These are phyloP conservation scores for Dasyprocta punctata DNA, from an alignment of 2,113 vertebrate species.

Conservation along the genomic window DNA sequence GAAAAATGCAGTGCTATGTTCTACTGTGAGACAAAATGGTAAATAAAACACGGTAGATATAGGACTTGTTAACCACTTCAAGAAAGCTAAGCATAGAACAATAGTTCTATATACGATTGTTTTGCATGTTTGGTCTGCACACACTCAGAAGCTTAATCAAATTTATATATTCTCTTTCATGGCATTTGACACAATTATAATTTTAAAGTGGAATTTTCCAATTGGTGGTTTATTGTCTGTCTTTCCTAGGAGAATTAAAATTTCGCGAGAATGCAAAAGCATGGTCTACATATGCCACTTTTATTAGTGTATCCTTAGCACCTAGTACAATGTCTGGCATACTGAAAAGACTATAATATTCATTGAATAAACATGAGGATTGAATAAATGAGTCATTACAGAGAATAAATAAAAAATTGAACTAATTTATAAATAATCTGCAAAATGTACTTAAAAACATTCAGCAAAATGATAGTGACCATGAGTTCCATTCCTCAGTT, in stretches of 20 bases:
- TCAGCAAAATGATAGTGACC: not conserved
- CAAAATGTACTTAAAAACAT: conserved; percentile 1
- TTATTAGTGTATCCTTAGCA: not conserved
- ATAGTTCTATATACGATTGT: not conserved
- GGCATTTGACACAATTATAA: not conserved
- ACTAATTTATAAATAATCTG: not conserved
- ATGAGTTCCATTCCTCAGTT: not conserved
- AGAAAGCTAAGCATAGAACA: not conserved
- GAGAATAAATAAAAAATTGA: conserved; percentile 11
- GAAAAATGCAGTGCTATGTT: conserved; percentile 29
- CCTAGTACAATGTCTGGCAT: not conserved
- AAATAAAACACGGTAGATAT: conserved; percentile 49
- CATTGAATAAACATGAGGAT: not conserved
- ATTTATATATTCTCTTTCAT: not conserved
- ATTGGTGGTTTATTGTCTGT: not conserved
- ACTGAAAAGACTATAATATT: not conserved
- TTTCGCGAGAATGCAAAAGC: not conserved
- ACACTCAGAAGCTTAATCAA: not conserved
- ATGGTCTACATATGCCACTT: not conserved
- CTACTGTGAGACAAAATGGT: conserved; percentile 15
- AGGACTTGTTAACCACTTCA: not conserved
- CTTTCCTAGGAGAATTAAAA: not conserved
- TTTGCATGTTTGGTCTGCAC: not conserved
- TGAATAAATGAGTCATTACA: not conserved
- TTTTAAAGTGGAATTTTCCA: not conserved